Evolutionary conservation across 30 jellyfish, hydroid and myxozoan genomes (phyloP).

Genomic region (Hydractinia echinata): DNA sequence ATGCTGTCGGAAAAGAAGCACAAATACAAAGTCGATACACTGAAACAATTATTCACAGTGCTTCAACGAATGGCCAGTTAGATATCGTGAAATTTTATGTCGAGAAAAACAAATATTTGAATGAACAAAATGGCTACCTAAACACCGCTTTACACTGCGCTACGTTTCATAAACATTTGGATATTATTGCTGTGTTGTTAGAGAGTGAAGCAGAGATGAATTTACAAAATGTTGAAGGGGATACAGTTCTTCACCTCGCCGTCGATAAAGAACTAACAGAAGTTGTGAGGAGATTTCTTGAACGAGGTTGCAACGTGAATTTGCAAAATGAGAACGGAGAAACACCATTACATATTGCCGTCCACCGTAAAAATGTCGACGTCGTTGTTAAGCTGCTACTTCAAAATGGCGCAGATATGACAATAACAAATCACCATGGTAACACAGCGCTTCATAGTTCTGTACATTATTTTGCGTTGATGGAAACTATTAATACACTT

Average conservation of each 20-base stretch:
- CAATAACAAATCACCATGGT: slow-evolving; percentile 5
- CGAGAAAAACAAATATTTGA: slow-evolving; percentile 2
- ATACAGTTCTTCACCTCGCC: slow-evolving; percentile 51
- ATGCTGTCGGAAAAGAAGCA: background rate
- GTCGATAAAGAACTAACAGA: slow-evolving; percentile 7
- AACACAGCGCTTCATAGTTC: slow-evolving; percentile 17
- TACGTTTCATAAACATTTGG: slow-evolving; percentile 14
- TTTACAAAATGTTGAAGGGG: slow-evolving; percentile 35
- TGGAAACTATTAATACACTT: background rate
- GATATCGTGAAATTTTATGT: slow-evolving; percentile 17
- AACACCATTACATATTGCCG: slow-evolving; percentile 44
- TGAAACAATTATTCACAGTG: slow-evolving; percentile 16
- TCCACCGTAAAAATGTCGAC: slow-evolving; percentile 16
- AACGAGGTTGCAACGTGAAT: slow-evolving; percentile 4
- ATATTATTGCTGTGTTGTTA: slow-evolving; percentile 18
- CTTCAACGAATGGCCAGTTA: slow-evolving; percentile 11
- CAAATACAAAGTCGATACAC: slow-evolving; percentile 17
- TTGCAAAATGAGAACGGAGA: slow-evolving; percentile 38
- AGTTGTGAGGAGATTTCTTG: background rate
- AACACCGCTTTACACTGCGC: slow-evolving; percentile 69
- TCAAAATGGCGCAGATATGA: slow-evolving; percentile 36
- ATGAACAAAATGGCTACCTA: slow-evolving; percentile 3
- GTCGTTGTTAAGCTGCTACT: slow-evolving; percentile 24
- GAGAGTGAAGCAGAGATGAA: slow-evolving; percentile 27
- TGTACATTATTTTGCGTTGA: background rate